Evolutionary conservation across 1,140 invertebrate species (phyloP).

Genomic region (Zaprionus gabonicus): DNA sequence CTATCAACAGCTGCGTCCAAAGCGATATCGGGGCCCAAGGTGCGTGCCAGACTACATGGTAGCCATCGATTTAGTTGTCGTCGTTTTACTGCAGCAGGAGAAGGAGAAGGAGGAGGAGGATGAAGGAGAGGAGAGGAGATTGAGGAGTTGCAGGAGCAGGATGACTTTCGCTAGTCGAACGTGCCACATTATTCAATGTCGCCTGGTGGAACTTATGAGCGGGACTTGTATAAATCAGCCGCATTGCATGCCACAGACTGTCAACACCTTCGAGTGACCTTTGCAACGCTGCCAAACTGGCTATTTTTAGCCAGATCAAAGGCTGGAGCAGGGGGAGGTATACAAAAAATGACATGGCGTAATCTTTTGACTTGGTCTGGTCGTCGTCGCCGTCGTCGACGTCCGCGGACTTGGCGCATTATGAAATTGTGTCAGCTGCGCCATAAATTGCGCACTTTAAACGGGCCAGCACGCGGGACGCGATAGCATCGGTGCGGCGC

Average conservation of each 20-base stretch:
- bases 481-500: conserved; percentile 20
- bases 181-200: conserved; percentile 62
- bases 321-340: neutral
- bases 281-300: conserved; percentile 28
- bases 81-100: conserved; percentile 19
- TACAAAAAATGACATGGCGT: conserved; percentile 51
- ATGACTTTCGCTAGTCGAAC: conserved; percentile 34
- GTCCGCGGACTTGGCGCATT: conserved; percentile 42
- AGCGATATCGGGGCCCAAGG: conserved; percentile 13
- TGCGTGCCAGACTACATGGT: conserved; percentile 10
- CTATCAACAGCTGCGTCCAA: conserved; percentile 65
- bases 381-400: no score
- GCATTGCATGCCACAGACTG: conserved; percentile 19
- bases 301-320: conserved; percentile 66
- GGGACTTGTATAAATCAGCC: conserved; percentile 54
- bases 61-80: conserved; percentile 57
- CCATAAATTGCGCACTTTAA: conserved; percentile 78
- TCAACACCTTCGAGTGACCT: conserved; percentile 50
- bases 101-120: neutral
- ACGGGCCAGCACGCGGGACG: conserved; percentile 35
- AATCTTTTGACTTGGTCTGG: conserved; percentile 45
- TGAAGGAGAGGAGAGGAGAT: neutral
- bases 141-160: neutral
- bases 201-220: conserved; percentile 48
- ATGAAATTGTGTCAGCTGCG: conserved; percentile 77